These are phyloP conservation scores for Sebastiscus tertius DNA, from an alignment of 2,797 vertebrate species.

Conservation along the genomic window DNA sequence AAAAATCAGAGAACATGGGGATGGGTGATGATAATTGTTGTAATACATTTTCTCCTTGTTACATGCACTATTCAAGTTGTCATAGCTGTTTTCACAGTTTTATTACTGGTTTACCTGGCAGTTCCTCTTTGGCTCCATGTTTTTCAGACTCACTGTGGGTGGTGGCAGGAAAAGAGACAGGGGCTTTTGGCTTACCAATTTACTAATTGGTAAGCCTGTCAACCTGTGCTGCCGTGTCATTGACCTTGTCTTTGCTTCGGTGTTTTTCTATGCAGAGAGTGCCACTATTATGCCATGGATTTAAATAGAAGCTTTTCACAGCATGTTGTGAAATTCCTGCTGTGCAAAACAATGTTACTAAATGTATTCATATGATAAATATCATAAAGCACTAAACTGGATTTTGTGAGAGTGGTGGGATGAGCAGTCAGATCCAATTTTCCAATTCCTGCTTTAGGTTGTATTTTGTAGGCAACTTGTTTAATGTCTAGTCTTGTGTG, in stretches of 20 bases:
- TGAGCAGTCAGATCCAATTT: neutral
- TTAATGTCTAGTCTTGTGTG: neutral
- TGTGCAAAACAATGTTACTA: slow-evolving; percentile 1
- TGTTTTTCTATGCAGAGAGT: slow-evolving; percentile 26
- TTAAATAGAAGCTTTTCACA: slow-evolving; percentile 17
- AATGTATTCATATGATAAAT: slow-evolving; percentile 3
- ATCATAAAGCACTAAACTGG: neutral
- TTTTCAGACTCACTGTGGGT: slow-evolving; percentile 13
- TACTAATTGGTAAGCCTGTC: slow-evolving; percentile 50
- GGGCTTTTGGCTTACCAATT: slow-evolving; percentile 31
- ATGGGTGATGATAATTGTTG: slow-evolving; percentile 20
- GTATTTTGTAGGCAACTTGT: neutral
- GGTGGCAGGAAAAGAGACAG: neutral
- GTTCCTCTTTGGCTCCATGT: slow-evolving; percentile 10
- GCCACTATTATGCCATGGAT: neutral
- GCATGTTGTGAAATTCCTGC: neutral
- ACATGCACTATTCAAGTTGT: neutral
- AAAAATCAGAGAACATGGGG: neutral
- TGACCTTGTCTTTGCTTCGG: slow-evolving; percentile 54
- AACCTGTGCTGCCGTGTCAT: slow-evolving; percentile 40
- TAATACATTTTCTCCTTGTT: slow-evolving; percentile 10
- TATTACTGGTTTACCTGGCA: slow-evolving; percentile 19
- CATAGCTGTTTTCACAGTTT: slow-evolving; percentile 6
- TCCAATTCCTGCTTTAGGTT: neutral
- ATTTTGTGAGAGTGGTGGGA: neutral